Conservation (phyloP, 1,140 invertebrate genomes). For the Zaprionus ornatus region DNA sequence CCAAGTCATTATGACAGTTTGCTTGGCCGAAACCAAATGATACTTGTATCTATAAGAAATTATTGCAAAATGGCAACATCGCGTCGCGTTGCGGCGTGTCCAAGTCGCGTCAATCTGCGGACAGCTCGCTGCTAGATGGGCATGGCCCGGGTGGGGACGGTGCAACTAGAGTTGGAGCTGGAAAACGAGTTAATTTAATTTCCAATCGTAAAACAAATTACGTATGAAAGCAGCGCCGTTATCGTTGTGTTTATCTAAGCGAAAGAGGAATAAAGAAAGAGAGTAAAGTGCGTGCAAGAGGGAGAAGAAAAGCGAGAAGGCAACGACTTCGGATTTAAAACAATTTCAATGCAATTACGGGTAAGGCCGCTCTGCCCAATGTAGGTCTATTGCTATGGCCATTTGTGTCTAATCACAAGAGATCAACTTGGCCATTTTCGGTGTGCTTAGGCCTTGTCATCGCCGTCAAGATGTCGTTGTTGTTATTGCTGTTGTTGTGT, state of each 20-base stretch:
- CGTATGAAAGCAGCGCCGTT: conserved; percentile 75
- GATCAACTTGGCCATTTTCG: conserved; percentile 71
- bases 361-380: conserved; percentile 53
- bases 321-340: conserved; percentile 46
- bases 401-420: conserved; percentile 63
- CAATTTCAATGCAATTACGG: conserved; percentile 67
- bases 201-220: conserved; percentile 79
- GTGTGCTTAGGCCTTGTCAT: conserved; percentile 52
- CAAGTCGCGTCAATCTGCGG: conserved; percentile 1
- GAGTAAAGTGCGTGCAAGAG: neutral
- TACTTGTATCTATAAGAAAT: conserved; percentile 64
- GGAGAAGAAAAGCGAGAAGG: neutral
- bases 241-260: conserved; percentile 63
- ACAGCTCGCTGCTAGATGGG: conserved; percentile 35
- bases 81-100: neutral
- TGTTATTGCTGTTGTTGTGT: too few species aligned
- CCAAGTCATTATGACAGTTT: conserved; percentile 76
- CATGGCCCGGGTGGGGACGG: conserved; percentile 1
- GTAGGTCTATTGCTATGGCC: conserved; percentile 67
- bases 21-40: conserved; percentile 66
- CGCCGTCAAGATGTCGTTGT: neutral
- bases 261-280: neutral
- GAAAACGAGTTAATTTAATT: conserved; percentile 79
- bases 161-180: conserved; percentile 19
- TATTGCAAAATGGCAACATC: conserved; percentile 46